Conservation (phyloP, 2,113 vertebrate species). For the Mungos mungo region DNA sequence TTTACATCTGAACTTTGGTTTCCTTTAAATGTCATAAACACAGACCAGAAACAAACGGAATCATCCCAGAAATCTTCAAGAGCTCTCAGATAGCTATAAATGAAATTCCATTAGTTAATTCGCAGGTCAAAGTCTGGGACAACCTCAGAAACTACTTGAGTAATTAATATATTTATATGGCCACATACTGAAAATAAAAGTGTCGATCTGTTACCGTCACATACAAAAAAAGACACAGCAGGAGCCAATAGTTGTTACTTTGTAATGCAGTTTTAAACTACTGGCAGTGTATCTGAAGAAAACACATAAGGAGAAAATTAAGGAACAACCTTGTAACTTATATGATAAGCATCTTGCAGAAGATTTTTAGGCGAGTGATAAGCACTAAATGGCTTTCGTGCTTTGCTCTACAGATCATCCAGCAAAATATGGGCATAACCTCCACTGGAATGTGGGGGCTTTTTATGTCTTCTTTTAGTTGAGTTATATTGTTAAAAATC, state of each 20-base stretch:
- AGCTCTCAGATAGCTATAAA: not conserved
- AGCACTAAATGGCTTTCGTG: not conserved
- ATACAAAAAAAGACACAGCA: not conserved
- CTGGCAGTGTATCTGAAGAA: not conserved
- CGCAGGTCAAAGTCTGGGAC: not conserved
- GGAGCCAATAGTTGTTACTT: not conserved
- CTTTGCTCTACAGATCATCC: not conserved
- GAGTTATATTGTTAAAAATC: not conserved
- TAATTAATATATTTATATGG: constrained; percentile 36
- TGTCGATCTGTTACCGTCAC: not conserved
- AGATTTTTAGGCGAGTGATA: not conserved
- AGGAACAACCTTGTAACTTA: not conserved
- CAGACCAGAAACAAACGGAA: not conserved
- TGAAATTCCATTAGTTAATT: constrained; percentile 18
- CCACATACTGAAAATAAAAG: constrained; percentile 45
- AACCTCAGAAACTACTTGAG: not conserved
- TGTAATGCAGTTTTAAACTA: not conserved
- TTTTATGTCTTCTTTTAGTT: not conserved
- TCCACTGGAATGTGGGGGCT: not conserved
- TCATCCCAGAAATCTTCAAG: not conserved
- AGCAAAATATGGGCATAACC: constrained; percentile 13
- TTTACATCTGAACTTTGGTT: not conserved
- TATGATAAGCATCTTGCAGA: not conserved
- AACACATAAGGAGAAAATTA: not conserved
- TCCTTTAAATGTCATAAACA: not conserved